Evolutionary conservation across 2,797 vertebrate species (phyloP).

Genomic region (Pipistrellus pygmaeus): DNA sequence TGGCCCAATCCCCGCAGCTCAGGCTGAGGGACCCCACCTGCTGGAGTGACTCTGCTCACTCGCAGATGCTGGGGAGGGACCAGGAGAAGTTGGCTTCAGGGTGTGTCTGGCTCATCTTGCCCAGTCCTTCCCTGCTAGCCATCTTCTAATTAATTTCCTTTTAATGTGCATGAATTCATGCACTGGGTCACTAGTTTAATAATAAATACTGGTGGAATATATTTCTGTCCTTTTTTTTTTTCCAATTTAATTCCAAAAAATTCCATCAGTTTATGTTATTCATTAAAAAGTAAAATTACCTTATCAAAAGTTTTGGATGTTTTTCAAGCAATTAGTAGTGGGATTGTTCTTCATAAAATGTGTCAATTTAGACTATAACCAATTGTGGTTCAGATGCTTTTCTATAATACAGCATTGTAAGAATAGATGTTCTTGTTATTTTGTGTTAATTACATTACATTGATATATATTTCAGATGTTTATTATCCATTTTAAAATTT

Average conservation of each 20-base stretch:
- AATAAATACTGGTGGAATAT: background rate
- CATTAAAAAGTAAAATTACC: background rate
- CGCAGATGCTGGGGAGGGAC: no score
- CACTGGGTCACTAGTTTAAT: no score
- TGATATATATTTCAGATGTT: slow-evolving; percentile 3
- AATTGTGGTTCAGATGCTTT: background rate
- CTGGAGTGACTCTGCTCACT: no score
- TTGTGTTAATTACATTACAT: background rate
- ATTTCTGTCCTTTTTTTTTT: background rate
- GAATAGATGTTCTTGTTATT: background rate
- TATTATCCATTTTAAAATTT: background rate
- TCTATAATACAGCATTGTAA: background rate
- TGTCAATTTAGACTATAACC: background rate
- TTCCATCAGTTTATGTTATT: no score
- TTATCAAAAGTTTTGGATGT: background rate
- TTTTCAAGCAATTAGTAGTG: background rate
- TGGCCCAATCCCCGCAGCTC: rapidly evolving
- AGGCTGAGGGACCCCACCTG: no score
- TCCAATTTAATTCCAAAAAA: background rate
- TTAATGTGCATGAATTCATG: no score
- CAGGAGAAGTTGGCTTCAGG: no score
- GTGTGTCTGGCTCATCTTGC: no score
- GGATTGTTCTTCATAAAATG: background rate
- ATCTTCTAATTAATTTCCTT: no score
- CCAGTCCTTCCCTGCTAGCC: no score